Percentiles rank a stretch among this genome's conserved stretches.
Conservation (phyloP, 2,888 invertebrate genomes). For the Odontothrips loti region DNA sequence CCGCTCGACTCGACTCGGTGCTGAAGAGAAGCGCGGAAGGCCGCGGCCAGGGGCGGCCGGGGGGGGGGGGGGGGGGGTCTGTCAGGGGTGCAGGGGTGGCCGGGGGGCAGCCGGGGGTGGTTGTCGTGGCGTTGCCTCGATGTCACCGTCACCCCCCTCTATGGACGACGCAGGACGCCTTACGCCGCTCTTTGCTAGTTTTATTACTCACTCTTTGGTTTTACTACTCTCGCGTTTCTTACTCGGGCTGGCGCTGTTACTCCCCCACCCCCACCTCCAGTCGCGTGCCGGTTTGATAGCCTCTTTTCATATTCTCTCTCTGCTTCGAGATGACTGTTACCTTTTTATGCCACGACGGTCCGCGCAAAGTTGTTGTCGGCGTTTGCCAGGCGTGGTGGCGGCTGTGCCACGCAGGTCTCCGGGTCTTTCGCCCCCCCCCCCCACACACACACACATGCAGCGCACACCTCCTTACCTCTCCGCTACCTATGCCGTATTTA, state of each 20-base stretch:
- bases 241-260: not conserved
- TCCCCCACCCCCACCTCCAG: not conserved
- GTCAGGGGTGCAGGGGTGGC: not conserved
- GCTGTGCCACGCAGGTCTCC: not conserved
- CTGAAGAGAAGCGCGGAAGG: not conserved
- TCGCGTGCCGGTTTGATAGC: slow-evolving; percentile 21
- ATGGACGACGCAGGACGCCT: not conserved
- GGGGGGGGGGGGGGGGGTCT: too few relatives aligned
- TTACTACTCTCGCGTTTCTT: slow-evolving; percentile 25
- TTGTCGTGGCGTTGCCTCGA: not conserved
- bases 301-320: slow-evolving; percentile 17
- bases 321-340: slow-evolving; percentile 13
- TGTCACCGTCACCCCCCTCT: slow-evolving; percentile 5
- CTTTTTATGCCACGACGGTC: not conserved
- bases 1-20: not conserved
- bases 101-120: not conserved
- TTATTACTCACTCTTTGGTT: slow-evolving; percentile 21
- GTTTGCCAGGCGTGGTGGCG: not conserved
- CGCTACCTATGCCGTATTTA: not conserved
- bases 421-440: not conserved
- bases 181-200: slow-evolving; percentile 2
- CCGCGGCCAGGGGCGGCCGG: not conserved
- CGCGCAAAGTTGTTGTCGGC: not conserved
- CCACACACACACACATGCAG: not conserved
- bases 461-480: not conserved